Base-by-base conservation (phyloP, 2,888 invertebrate genomes). In the Pheosia tremula region DNA sequence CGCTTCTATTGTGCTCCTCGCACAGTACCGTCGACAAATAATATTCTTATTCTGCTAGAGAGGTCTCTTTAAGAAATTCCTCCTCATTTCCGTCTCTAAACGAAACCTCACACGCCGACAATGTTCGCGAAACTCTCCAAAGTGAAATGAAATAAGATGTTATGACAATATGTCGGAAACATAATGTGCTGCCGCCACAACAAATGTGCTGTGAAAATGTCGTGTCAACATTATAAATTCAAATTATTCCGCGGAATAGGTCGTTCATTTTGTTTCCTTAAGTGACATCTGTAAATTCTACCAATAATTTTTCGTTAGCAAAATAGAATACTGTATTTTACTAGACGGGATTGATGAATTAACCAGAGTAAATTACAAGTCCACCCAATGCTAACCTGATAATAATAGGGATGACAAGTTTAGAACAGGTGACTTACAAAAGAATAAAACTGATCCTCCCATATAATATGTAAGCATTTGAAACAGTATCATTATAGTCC, bases 1-100 rank as follows among this genome's bases (percentile, higher is more conserved):
- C 77, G 78, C 66, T 71, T 73, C 87, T 81, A 87, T 92, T 92
- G 89, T 91, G 77, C 75, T 71, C 64, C 80, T 41, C 70, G 57
- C 67, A 67, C 68, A 69, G 65, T 64, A 69, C 80, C 82, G 82
- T 80, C 85, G 82, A 84, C 87, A 86, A 91, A 90, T 88, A 85
- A 87, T 88, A 90, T 89, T 89, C 85, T 85, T 85, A 87, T 87
- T 85, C 83, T 77, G 79, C 68, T 68, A 82, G 78, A 86, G 80
- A 82, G 77, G 83, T 86, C 85, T 85, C 85, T 82, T 82, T 86
- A 84, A 87, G 85, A 89, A 87, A 89, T 88, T 89, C 84, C 78
- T 89, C 79, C 88, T 91, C 89, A 93, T 93, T 92, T 92, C 93
- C 92, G 91, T 79, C 77, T 82, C 84, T 83, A 84, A 87, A 88